Evolutionary conservation across 1,140 invertebrate species (phyloP).

Genomic region (Phthorimaea operculella): DNA sequence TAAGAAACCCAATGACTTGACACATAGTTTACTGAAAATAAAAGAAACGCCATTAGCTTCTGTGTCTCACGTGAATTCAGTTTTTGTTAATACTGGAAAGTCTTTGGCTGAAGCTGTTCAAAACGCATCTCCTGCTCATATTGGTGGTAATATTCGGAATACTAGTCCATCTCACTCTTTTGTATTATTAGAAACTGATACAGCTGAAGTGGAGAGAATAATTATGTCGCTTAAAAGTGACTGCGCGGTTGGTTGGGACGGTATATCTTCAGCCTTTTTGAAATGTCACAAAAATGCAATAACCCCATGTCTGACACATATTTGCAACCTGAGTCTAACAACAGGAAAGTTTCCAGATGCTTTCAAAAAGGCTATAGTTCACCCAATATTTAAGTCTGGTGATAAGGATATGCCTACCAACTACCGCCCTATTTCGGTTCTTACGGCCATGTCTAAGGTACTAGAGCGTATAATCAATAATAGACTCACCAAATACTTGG

Average conservation of each 20-base stretch:
- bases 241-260: constrained; percentile 5
- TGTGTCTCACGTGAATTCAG: constrained; percentile 6
- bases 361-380: constrained; percentile 7
- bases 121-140: background rate
- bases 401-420: constrained; percentile 3
- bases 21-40: background rate
- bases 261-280: background rate
- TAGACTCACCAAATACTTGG: constrained; percentile 7
- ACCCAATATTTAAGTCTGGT: constrained; percentile 9
- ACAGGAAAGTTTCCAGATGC: background rate
- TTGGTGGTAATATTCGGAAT: background rate
- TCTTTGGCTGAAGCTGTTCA: background rate
- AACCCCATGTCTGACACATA: constrained; percentile 2
- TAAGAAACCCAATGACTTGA: background rate
- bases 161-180: background rate
- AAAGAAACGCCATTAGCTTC: background rate
- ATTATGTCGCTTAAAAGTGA: constrained; percentile 1
- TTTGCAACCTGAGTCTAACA: constrained; percentile 2
- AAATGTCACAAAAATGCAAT: background rate
- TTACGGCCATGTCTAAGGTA: constrained; percentile 8
- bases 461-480: constrained; percentile 12
- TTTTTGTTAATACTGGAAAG: constrained; percentile 8
- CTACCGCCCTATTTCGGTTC: constrained; percentile 9
- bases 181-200: background rate
- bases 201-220: background rate